These are phyloP conservation scores for Heloderma charlesbogerti DNA, from an alignment of 2,113 vertebrate genomes.

Conservation along the genomic window DNA sequence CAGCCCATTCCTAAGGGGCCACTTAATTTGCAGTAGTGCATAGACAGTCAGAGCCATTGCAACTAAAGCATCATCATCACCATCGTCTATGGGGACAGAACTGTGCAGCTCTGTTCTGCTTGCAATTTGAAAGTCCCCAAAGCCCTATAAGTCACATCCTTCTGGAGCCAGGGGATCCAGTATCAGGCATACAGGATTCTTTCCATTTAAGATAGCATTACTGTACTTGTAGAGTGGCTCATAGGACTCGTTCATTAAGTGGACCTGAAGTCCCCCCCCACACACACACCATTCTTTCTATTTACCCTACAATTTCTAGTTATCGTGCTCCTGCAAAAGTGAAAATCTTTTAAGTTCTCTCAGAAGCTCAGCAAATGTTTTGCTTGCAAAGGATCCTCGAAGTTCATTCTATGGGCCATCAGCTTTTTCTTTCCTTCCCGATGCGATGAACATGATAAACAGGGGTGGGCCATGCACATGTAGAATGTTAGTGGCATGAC, in stretches of 20 bases:
- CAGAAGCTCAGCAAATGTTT: not conserved
- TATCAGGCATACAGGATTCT: not conserved
- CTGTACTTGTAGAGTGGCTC: not conserved
- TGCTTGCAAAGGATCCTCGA: not conserved
- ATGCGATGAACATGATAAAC: not conserved
- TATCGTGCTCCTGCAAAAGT: not conserved
- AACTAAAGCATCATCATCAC: not conserved
- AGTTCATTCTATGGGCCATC: not conserved
- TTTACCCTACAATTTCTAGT: not conserved
- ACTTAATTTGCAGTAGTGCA: slow-evolving; percentile 2
- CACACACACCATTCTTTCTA: not conserved
- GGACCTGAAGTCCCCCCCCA: not conserved
- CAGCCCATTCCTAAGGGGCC: not conserved
- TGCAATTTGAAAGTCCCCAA: not conserved
- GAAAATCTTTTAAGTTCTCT: not conserved
- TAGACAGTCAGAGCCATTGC: not conserved
- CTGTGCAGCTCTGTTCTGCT: not conserved
- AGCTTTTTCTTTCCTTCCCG: not conserved
- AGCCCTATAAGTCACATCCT: not conserved
- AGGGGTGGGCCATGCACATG: not conserved
- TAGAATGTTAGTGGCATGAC: not conserved
- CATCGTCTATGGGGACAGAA: not conserved
- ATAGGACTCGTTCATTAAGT: not conserved
- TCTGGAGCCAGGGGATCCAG: not conserved
- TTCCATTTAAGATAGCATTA: not conserved